A percentile compares a stretch with the other conserved stretches of the same genome.
Conservation (phyloP, 2,113 vertebrate species). For the Macrotus californicus region DNA sequence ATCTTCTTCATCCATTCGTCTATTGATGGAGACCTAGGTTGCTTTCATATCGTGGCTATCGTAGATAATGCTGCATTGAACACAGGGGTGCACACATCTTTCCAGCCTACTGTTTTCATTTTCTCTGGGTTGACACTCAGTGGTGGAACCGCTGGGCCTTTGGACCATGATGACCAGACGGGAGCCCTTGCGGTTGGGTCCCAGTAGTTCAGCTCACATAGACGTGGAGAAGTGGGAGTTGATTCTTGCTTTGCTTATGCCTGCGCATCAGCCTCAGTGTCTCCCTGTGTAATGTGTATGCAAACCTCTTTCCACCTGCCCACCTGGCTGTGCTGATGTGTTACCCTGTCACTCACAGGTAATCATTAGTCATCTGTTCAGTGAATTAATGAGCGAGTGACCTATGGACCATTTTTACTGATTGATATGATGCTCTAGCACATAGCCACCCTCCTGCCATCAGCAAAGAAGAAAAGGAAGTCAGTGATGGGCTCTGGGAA, state of each 20-base stretch:
- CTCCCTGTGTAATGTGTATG: not conserved
- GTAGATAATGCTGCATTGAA: not conserved
- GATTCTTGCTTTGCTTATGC: not conserved
- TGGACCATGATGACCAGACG: not conserved
- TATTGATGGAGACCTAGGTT: not conserved
- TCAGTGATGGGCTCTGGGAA: not conserved
- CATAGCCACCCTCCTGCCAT: not conserved
- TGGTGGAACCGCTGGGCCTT: not conserved
- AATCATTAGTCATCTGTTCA: not conserved
- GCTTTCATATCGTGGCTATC: not conserved
- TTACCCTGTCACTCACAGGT: not conserved
- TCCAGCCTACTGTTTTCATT: no score
- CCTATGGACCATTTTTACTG: not conserved
- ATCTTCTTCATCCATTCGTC: not conserved
- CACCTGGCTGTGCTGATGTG: not conserved
- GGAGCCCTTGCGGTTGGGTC: not conserved
- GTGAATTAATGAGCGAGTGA: not conserved
- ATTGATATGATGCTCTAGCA: accelerated
- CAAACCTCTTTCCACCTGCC: not conserved
- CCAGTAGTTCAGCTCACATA: no score
- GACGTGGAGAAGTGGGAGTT: accelerated
- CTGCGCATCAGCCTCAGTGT: not conserved
- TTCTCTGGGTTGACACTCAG: no score
- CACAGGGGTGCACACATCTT: no score
- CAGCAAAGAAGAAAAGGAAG: not conserved